A percentile compares a stretch with the other conserved stretches of the same genome.
These are phyloP conservation scores for Linyphia triangularis DNA, from an alignment of 2,888 invertebrate genomes.

Conservation along the genomic window DNA sequence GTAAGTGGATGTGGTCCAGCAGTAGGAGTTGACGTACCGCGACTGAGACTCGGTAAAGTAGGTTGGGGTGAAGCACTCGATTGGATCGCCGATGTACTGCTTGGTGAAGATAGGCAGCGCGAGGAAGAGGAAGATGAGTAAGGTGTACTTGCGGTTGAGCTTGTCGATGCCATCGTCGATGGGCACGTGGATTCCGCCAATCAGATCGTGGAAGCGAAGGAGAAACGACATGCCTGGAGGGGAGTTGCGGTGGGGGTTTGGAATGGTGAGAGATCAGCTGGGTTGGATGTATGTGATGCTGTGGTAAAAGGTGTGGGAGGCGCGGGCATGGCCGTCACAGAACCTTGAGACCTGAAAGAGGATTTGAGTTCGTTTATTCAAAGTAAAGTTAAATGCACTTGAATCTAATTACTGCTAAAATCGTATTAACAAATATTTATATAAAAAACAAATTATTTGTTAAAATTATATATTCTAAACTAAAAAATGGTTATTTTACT, in stretches of 20 bases:
- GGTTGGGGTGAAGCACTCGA: slow-evolving; percentile 81
- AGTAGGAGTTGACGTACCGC: slow-evolving; percentile 79
- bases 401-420: too few relatives aligned
- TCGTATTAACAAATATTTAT: too few relatives aligned
- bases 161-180: slow-evolving; percentile 81
- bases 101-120: slow-evolving; percentile 81
- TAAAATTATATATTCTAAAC: too few relatives aligned
- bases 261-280: neutral
- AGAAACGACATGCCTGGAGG: slow-evolving; percentile 76
- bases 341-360: slow-evolving; percentile 26
- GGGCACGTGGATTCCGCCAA: slow-evolving; percentile 79
- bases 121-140: slow-evolving; percentile 80
- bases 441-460: too few relatives aligned
- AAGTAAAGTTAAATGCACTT: too few relatives aligned
- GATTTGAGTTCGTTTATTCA: too few relatives aligned
- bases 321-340: slow-evolving; percentile 72
- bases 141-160: slow-evolving; percentile 81
- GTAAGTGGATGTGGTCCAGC: slow-evolving; percentile 80
- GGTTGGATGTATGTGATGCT: slow-evolving; percentile 21
- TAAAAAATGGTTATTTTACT: too few relatives aligned
- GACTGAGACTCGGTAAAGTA: slow-evolving; percentile 79
- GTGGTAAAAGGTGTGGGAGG: slow-evolving; percentile 43
- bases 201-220: slow-evolving; percentile 78
- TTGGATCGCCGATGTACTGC: slow-evolving; percentile 81
- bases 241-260: neutral